phyloP scores from a whole-genome alignment of 2,113 vertebrate species.

The Corythaeola cristata region DNA sequence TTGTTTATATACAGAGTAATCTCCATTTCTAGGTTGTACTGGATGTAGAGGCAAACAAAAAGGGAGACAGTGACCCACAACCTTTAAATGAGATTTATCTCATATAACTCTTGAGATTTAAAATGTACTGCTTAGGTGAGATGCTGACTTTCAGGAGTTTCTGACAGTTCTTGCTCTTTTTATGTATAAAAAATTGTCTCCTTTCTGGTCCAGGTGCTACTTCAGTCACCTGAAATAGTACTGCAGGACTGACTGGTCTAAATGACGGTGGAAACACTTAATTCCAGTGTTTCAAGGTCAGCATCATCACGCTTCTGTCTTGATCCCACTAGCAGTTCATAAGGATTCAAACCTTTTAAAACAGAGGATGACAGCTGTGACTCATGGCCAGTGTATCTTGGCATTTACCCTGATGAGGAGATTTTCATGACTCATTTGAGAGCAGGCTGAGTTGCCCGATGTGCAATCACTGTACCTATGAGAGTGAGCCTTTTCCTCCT shows the following conservation, averaged over 20 bases:
- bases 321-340: not conserved
- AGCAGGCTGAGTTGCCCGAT: not conserved
- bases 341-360: not conserved
- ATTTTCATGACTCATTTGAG: conserved; percentile 8
- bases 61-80: not conserved
- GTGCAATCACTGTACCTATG: not conserved
- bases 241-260: not conserved
- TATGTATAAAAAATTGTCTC: not conserved
- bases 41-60: not conserved
- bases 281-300: not conserved
- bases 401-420: not conserved
- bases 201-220: not conserved
- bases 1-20: not conserved
- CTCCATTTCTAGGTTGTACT: not conserved
- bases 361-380: not conserved
- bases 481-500: not conserved
- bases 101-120: not conserved
- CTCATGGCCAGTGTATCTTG: not conserved
- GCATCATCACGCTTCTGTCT: not conserved
- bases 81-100: not conserved
- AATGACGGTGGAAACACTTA: not conserved
- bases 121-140: not conserved
- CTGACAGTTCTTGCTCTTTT: not conserved
- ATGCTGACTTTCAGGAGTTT: not conserved
- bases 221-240: not conserved